phyloP scores from a whole-genome alignment of 2,888 invertebrate species.

The Theretra japonica region DNA sequence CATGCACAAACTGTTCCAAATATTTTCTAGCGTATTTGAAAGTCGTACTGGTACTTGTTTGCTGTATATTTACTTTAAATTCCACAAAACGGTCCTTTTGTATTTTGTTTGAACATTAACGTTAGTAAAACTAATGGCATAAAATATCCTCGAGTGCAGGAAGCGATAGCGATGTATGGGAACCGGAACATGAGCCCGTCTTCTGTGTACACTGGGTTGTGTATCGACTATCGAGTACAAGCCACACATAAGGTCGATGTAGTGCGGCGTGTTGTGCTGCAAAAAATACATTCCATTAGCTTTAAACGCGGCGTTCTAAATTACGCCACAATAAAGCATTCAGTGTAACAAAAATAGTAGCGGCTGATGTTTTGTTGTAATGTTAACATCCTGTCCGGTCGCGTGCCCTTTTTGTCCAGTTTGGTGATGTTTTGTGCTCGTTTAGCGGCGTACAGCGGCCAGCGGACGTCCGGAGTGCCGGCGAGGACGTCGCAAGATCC shows the following conservation, averaged over 20 bases:
- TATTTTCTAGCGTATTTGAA: constrained; percentile 4
- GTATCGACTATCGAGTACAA: not conserved
- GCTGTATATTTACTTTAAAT: not conserved
- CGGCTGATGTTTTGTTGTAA: constrained; percentile 53
- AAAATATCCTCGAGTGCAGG: constrained; percentile 21
- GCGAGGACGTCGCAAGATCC: constrained; percentile 55
- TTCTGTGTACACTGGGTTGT: not conserved
- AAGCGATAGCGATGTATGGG: constrained; percentile 9
- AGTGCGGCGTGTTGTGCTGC: not conserved
- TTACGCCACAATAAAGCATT: constrained; percentile 40
- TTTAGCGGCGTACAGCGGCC: constrained; percentile 59
- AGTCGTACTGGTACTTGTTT: not conserved
- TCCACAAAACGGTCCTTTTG: not conserved
- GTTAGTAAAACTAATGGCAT: constrained; percentile 10
- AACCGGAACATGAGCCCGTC: constrained; percentile 13
- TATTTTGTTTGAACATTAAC: constrained; percentile 9
- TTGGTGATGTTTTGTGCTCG: constrained; percentile 64
- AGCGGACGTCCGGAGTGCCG: constrained; percentile 60
- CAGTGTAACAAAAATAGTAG: constrained; percentile 49
- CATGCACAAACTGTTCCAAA: not conserved
- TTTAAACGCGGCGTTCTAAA: constrained; percentile 38
- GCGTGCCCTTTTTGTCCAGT: constrained; percentile 58
- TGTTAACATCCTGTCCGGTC: constrained; percentile 57
- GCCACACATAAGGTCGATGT: not conserved
- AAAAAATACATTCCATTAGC: constrained; percentile 15